Evolutionary conservation across 1,140 invertebrate genomes (phyloP), one percentile per base, ranked within the genome.

Genomic region (Cyphomyrmex costatus): DNA sequence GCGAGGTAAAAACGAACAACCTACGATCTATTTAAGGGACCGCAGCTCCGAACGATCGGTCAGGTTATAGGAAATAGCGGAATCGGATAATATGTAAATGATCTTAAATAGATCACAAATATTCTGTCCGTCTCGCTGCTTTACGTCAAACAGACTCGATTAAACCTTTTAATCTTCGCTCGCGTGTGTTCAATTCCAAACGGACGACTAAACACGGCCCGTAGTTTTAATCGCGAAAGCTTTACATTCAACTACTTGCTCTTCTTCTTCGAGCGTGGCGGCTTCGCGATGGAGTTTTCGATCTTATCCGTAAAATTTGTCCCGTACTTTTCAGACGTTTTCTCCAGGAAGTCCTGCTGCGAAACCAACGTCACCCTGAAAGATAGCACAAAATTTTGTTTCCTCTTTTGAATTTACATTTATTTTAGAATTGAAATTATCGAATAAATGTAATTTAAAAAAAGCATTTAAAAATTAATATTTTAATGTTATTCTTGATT

Each of bases 281-380:
- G 93, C 74, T 95, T 95, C 16, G 89, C 80, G 3, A 92, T 91
- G 30, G 93, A 66, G 30, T 84, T 93, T 51, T 95, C 94, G 42
- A 93, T 90, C 73, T 93, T 93, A 42, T 94, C 93, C 12, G 89
- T 89, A 46, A 93, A 93, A 87, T 85, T 94, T 16, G 87, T 85
- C 2, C 87, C 90, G 76, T 88, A 93, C 51, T 93, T 95, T 14
- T 94, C 93, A 10, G 86, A 65, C 0, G 93, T 88, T 78, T 91
- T 93, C 0, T 94, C 93, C 56, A 93, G 56, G 6, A 93, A 88
- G 86, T 92, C 94, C 76, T 90, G 92, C 66, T 91, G 92, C 53
- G 95, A 93, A 3, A 95, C 94, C 56, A 95, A 83, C 1, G 95
- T 95, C 70, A 94, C 92, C 89, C 94, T 95, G 87, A 27, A 86